Conservation (phyloP, 1,140 invertebrate genomes). For the Leucophenga varia region DNA sequence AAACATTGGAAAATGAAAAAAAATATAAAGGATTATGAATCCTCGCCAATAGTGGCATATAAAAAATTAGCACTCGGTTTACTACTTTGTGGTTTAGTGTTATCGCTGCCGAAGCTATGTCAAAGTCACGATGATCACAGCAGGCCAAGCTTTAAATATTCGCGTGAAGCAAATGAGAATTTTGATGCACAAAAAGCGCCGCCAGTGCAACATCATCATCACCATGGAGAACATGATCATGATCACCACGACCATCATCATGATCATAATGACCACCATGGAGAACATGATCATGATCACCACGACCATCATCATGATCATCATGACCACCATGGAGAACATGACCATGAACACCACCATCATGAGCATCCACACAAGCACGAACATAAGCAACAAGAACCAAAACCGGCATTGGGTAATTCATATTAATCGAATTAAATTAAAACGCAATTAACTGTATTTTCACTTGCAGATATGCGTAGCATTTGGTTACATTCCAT, state of each 20-base stretch:
- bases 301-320: conserved; percentile 37
- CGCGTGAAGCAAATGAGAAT: conserved; percentile 67
- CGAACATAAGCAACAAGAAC: conserved; percentile 2
- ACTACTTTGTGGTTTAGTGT: conserved; percentile 27
- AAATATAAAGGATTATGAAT: too few species aligned
- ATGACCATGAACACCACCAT: conserved; percentile 12
- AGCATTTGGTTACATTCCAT: conserved; percentile 80
- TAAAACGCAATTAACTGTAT: conserved; percentile 1
- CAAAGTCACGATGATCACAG: conserved; percentile 53
- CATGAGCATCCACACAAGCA: conserved; percentile 14
- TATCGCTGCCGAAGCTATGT: conserved; percentile 39
- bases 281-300: conserved; percentile 19
- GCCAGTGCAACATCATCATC: conserved; percentile 41
- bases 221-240: conserved; percentile 46
- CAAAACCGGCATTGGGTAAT: conserved; percentile 31
- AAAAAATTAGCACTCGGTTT: conserved; percentile 31
- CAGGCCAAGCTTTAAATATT: conserved; percentile 71
- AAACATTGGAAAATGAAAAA: too few species aligned
- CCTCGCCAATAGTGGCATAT: too few species aligned
- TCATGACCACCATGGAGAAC: conserved; percentile 23
- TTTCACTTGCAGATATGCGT: conserved; percentile 47
- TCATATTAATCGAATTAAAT: background rate
- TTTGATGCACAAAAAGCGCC: conserved; percentile 32
- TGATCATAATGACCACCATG: conserved; percentile 17
- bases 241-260: conserved; percentile 31